phyloP scores from a whole-genome alignment of 1,140 invertebrate genomes.

The Delia radicum region DNA sequence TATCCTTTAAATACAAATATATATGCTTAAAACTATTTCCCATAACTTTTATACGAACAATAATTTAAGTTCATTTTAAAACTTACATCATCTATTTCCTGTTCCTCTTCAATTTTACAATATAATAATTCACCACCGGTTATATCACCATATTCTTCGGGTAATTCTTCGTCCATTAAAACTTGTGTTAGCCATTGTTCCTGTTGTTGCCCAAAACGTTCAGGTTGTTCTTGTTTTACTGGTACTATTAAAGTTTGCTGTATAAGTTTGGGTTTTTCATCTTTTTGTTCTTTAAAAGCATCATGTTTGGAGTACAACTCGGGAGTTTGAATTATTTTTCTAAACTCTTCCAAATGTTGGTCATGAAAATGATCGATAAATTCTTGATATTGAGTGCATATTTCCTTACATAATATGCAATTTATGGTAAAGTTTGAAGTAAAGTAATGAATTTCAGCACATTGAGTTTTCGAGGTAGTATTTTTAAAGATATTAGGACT shows the following conservation, averaged over 20 bases:
- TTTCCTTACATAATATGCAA: slow-evolving; percentile 30
- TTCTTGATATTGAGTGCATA: slow-evolving; percentile 2
- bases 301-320: too few species aligned
- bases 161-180: too few species aligned
- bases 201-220: too few species aligned
- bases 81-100: background rate
- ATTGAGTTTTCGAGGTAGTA: slow-evolving; percentile 25
- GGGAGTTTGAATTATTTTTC: background rate
- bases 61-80: too few species aligned
- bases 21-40: too few species aligned
- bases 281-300: too few species aligned
- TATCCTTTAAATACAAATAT: too few species aligned
- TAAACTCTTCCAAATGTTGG: slow-evolving; percentile 6
- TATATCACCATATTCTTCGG: background rate
- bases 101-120: background rate
- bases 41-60: too few species aligned
- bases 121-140: background rate
- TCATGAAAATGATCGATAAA: slow-evolving; percentile 30
- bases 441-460: slow-evolving; percentile 35
- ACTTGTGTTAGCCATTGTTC: too few species aligned
- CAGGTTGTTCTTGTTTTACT: too few species aligned
- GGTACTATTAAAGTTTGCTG: too few species aligned
- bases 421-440: slow-evolving; percentile 27
- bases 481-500: background rate
- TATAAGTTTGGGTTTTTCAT: too few species aligned